Conservation (phyloP, 1,140 invertebrate genomes). For the Cotesia glomerata region DNA sequence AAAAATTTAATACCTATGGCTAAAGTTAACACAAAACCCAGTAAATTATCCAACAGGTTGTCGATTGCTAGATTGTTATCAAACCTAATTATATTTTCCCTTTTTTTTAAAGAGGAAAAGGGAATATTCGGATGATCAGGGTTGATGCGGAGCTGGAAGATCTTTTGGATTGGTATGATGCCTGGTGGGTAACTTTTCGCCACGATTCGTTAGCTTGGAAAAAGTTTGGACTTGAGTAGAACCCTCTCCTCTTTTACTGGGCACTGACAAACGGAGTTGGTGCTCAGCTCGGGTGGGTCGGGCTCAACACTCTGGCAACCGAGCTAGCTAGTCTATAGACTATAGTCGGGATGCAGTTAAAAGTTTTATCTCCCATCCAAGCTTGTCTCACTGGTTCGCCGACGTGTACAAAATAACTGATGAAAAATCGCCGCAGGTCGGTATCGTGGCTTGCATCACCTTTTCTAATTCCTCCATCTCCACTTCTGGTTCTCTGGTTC, state of each 20-base stretch:
- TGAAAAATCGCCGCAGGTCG: constrained; percentile 42
- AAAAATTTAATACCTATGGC: constrained; percentile 35
- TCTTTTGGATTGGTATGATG: neutral
- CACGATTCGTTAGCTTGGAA: constrained; percentile 39
- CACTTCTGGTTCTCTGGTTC: neutral
- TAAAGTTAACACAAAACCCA: neutral
- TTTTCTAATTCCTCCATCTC: constrained; percentile 22
- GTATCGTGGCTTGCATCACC: constrained; percentile 10
- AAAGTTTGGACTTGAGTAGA: constrained; percentile 15
- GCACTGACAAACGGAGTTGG: too few relatives aligned
- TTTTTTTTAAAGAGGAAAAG: too few relatives aligned
- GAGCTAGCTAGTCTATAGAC: too few relatives aligned
- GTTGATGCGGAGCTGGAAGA: constrained; percentile 19
- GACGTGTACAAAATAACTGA: constrained; percentile 48
- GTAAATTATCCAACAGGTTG: constrained; percentile 41
- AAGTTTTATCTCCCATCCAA: constrained; percentile 27
- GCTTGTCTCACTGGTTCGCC: constrained; percentile 34
- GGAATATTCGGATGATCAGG: too few relatives aligned
- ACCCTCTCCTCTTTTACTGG: too few relatives aligned
- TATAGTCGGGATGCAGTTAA: constrained; percentile 35
- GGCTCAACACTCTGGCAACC: too few relatives aligned
- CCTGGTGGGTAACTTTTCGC: constrained; percentile 32
- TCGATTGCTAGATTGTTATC: constrained; percentile 27
- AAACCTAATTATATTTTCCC: neutral
- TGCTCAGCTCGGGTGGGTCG: too few relatives aligned